Evolutionary conservation across 2,888 invertebrate species (phyloP).

Genomic region (Lobophora halterata): DNA sequence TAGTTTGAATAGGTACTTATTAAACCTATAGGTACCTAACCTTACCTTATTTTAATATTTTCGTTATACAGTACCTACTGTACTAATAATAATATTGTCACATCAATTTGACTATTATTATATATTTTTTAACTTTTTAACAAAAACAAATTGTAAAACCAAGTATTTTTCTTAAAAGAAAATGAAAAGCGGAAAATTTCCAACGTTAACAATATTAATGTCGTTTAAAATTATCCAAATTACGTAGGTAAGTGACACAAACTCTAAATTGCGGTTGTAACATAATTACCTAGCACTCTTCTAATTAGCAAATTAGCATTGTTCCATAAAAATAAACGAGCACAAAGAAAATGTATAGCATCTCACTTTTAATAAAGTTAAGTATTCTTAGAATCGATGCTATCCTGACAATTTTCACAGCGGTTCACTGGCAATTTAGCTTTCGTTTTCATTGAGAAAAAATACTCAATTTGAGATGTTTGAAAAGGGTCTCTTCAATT

Average conservation of each 20-base stretch:
- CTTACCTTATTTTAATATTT: too few relatives aligned
- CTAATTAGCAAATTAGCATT: constrained; percentile 21
- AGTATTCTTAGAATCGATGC: constrained; percentile 36
- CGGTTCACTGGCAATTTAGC: constrained; percentile 24
- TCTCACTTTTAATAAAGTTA: constrained; percentile 44
- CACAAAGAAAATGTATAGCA: constrained; percentile 31
- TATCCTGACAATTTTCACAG: constrained; percentile 38
- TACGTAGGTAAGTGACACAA: constrained; percentile 1
- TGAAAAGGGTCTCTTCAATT: constrained; percentile 5
- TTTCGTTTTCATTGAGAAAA: constrained; percentile 11
- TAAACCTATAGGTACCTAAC: too few relatives aligned
- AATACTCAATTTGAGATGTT: constrained; percentile 11
- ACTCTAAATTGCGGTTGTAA: constrained; percentile 10
- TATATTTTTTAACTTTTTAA: too few relatives aligned
- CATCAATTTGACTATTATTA: too few relatives aligned
- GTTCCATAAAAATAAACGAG: constrained; percentile 11
- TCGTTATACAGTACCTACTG: too few relatives aligned
- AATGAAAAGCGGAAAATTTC: too few relatives aligned
- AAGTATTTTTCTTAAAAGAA: too few relatives aligned
- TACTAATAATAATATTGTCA: too few relatives aligned
- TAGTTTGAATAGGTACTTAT: too few relatives aligned
- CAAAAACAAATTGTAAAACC: too few relatives aligned
- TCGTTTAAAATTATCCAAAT: neutral
- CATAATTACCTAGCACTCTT: constrained; percentile 12
- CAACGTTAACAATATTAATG: too few relatives aligned